Conservation (phyloP, 2,888 invertebrate species). For the Eupeodes luniger region DNA sequence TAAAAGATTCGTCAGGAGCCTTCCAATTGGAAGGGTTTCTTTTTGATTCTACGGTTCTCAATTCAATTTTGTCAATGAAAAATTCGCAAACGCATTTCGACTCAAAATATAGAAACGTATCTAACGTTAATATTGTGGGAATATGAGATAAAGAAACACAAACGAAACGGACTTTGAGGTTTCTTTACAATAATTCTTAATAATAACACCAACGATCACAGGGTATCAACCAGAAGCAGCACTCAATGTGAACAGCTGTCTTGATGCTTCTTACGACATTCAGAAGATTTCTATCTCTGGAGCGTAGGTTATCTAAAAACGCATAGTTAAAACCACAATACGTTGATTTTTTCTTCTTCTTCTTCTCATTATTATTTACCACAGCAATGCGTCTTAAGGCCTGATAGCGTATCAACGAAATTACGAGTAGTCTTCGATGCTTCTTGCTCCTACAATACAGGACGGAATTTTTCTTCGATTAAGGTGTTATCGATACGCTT, state of each 20-base stretch:
- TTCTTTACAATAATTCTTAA: not conserved
- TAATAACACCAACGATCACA: not conserved
- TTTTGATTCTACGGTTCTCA: too few species aligned
- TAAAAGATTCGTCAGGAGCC: not conserved
- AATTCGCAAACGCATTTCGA: too few species aligned
- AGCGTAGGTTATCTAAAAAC: too few species aligned
- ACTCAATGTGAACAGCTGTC: not conserved
- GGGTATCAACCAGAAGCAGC: not conserved
- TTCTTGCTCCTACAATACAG: slow-evolving; percentile 65
- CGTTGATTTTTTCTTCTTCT: too few species aligned
- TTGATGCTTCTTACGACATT: slow-evolving; percentile 64
- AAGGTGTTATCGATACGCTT: slow-evolving; percentile 48
- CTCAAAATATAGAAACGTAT: too few species aligned
- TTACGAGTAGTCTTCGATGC: slow-evolving; percentile 41
- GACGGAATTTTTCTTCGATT: slow-evolving; percentile 61
- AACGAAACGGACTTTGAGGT: not conserved
- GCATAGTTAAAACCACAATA: slow-evolving; percentile 40
- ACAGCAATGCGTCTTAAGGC: slow-evolving; percentile 25
- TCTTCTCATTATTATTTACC: slow-evolving; percentile 23
- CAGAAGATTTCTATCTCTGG: slow-evolving; percentile 44
- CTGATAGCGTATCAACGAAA: slow-evolving; percentile 30
- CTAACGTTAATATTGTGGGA: too few species aligned
- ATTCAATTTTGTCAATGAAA: too few species aligned
- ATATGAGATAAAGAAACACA: too few species aligned
- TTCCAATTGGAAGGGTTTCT: too few species aligned